phyloP scores from a whole-genome alignment of 2,888 invertebrate genomes.

The Noctua janthina region DNA sequence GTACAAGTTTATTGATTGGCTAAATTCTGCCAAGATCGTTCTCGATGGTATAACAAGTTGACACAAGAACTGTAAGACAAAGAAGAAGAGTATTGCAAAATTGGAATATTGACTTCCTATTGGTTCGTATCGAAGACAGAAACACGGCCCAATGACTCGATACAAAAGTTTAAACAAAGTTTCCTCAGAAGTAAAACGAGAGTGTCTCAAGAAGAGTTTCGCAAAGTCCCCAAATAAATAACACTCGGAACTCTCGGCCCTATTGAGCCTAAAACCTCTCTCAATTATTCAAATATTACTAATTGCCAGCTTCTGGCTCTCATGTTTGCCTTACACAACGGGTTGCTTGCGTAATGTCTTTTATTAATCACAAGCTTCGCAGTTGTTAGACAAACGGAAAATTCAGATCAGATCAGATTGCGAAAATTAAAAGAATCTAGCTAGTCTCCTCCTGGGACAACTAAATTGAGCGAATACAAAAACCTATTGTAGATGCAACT shows the following conservation, averaged over 20 bases:
- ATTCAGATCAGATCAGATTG: background rate
- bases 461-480: background rate
- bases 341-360: constrained; percentile 11
- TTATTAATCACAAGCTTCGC: background rate
- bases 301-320: constrained; percentile 46
- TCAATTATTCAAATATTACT: constrained; percentile 71
- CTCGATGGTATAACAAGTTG: background rate
- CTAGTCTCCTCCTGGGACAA: background rate
- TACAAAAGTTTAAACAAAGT: constrained; percentile 36
- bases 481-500: constrained; percentile 12
- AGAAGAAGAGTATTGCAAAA: background rate
- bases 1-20: background rate
- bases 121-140: background rate
- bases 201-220: constrained; percentile 37
- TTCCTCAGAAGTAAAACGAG: constrained; percentile 37
- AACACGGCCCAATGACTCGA: constrained; percentile 17
- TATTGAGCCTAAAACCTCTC: constrained; percentile 30
- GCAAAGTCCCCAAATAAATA: constrained; percentile 55
- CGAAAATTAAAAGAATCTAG: background rate
- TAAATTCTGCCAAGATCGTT: background rate
- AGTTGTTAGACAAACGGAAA: background rate
- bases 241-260: constrained; percentile 36
- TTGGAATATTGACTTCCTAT: constrained; percentile 8
- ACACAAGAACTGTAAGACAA: background rate
- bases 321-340: constrained; percentile 36